Conservation (phyloP, 2,113 vertebrate genomes). For the Saguinus midas region DNA sequence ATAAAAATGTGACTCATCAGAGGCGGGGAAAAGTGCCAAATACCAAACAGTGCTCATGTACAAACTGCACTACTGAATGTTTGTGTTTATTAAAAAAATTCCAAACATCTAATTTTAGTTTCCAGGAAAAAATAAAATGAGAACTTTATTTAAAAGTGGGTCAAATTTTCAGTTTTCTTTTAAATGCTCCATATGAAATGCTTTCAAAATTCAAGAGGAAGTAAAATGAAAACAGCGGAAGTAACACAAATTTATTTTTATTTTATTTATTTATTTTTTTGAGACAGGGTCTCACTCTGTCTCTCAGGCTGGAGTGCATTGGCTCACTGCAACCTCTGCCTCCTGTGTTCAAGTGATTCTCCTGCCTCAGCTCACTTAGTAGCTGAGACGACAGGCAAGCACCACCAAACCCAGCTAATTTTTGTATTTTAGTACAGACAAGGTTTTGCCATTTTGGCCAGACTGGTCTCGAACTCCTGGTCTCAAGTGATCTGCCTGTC, state of each 20-base stretch:
- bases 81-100: conserved; percentile 73
- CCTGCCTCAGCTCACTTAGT: too few species aligned
- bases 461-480: too few species aligned
- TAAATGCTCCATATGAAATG: not conserved
- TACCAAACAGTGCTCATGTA: conserved; percentile 68
- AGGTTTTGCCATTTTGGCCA: too few species aligned
- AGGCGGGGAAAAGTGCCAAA: conserved; percentile 55
- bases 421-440: too few species aligned
- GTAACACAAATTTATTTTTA: not conserved
- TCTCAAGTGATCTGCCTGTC: too few species aligned
- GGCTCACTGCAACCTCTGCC: too few species aligned
- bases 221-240: not conserved
- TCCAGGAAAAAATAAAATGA: conserved; percentile 63
- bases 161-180: conserved; percentile 60
- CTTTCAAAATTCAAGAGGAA: conserved; percentile 32
- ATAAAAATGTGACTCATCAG: conserved; percentile 67
- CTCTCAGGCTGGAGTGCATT: too few species aligned
- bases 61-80: conserved; percentile 62
- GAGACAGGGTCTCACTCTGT: too few species aligned
- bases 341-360: too few species aligned
- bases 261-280: too few species aligned
- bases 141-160: conserved; percentile 71
- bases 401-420: too few species aligned
- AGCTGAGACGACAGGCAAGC: too few species aligned
- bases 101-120: conserved; percentile 76